Base-by-base conservation (phyloP, 2,797 vertebrate genomes). In the Pangasius krempfi region DNA sequence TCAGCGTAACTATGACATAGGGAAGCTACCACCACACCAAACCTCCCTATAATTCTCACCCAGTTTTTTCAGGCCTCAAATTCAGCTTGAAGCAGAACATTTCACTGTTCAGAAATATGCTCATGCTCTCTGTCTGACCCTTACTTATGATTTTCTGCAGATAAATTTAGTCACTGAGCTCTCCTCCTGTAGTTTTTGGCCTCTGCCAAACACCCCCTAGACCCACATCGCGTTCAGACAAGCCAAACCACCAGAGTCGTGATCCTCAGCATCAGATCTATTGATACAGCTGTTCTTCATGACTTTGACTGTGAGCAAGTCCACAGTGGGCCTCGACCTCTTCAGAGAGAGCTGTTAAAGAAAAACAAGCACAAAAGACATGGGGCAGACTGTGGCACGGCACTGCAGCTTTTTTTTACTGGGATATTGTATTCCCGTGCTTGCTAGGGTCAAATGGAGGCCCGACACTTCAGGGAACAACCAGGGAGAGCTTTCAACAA, bases 231-330 rank as follows among this genome's bases (percentile, higher is more conserved):
- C 13, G 0, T 82, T 13, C 30, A 33, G 47, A 52, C 14, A 62
- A 68, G 82, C 82, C 82, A 85, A 85, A 70, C 60, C 72, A 5
- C 83, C 37, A 8, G 47, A 64, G 78, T n/a, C 56, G 14, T 37
- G 88, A 81, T 86, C 22, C 66, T 78, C 60, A 25, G 47, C 47
- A 40, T 75, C 75, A 85, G 73, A 75, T 90, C 80, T 90, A 89
- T 89, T 89, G 87, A 88, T 80, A 68, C 89, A 89, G 91, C 91
- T 89, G 89, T 50, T 88, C n/a, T 83, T 90, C 86, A 40, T 87
- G 91, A 87, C 73, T 79, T 40, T 79, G 73, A 50, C 25, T 18
- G 30, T 5, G 62, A 20, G 27, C 47, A 14, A 37, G 68, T 85
- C 40, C 56, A 27, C 78, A 30, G 5, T 13, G 78, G 83, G 75